phyloP scores from a whole-genome alignment of 2,888 invertebrate genomes.

The Drosophila colorata region DNA sequence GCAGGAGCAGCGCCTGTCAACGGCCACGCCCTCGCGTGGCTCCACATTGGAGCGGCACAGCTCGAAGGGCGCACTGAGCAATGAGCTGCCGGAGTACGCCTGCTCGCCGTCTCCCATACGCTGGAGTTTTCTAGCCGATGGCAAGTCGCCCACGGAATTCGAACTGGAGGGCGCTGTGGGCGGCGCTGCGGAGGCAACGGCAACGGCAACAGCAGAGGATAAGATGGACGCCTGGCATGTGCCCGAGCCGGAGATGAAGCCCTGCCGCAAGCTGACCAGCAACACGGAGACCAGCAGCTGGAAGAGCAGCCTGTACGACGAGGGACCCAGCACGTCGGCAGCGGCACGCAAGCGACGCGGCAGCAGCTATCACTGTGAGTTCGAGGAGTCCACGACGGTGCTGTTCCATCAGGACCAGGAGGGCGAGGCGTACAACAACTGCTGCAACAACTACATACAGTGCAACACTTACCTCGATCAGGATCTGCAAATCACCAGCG shows the following conservation, averaged over 20 bases:
- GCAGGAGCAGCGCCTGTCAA: conserved; percentile 24
- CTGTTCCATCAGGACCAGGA: conserved; percentile 84
- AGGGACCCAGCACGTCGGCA: conserved; percentile 73
- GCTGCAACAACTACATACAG: conserved; percentile 85
- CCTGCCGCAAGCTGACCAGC: conserved; percentile 65
- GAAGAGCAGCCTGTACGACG: conserved; percentile 66
- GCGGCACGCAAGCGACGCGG: conserved; percentile 80
- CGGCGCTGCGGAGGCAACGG: conserved; percentile 29
- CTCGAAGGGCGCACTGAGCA: conserved; percentile 82
- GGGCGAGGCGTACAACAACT: conserved; percentile 85
- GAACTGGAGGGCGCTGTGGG: conserved; percentile 73
- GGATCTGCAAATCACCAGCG: conserved; percentile 85
- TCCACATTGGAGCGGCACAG: conserved; percentile 83
- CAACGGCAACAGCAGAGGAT: conserved; percentile 34
- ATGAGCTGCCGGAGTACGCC: conserved; percentile 84
- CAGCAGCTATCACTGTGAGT: conserved; percentile 80
- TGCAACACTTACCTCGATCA: conserved; percentile 85
- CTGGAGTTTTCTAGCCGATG: conserved; percentile 85
- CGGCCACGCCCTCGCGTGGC: conserved; percentile 61
- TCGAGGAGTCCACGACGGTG: conserved; percentile 84
- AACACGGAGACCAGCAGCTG: conserved; percentile 54
- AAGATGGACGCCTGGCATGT: conserved; percentile 74
- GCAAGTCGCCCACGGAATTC: conserved; percentile 79
- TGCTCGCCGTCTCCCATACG: conserved; percentile 85
- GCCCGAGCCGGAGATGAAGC: conserved; percentile 62